Evolutionary conservation across 2,797 vertebrate species (phyloP), one percentile per base, ranked within the genome.

Genomic region (Pteropus rufus): DNA sequence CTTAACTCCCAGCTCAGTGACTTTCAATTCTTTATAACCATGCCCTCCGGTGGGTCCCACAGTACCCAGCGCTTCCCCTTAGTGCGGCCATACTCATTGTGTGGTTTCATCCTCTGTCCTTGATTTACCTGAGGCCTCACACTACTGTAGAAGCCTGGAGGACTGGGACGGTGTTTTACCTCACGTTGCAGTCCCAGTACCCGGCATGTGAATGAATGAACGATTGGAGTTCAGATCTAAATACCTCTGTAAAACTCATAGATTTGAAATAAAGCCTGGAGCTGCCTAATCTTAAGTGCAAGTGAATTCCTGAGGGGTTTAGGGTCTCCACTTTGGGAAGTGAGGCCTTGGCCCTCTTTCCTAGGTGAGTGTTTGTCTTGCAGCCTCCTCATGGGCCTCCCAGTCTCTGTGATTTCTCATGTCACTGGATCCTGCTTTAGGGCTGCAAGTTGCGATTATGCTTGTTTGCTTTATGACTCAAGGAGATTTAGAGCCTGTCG

Each of bases 51-150:
- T 49, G 56, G 34, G 19, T 65, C 49, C 65, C 60, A 7, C 4
- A 24, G 82, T 29, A 11, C 46, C 26, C 0, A 5, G 4, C 1
- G 7, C 36, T 14, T 26, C 23, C 21, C 26, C 12, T 11, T 19
- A 1, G 41, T 41, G 34, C 14, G 23, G 77, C 52, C 1, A 0
- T 1, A 21, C 11, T 24, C 36, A 18, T 7, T 0, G 0, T 41
- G 15, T 39, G 56, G n/a, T 24, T 70, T 44, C n/a, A 9, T 44
- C 41, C 23, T 56, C 24, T 7, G 0, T 49, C 44, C 11, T 49
- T 75, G 34, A 19, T 46, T 93, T 29, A 9, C 52, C 58, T 80
- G 77, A 14, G 7, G 64, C 44, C 65, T 16, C 21, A 21, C 31
- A 52, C 16, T 24, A 10, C 10, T 10, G 10, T 34, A n/a, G 77